Conservation (phyloP, 2,797 vertebrate genomes). For the Sitta carolinensis region DNA sequence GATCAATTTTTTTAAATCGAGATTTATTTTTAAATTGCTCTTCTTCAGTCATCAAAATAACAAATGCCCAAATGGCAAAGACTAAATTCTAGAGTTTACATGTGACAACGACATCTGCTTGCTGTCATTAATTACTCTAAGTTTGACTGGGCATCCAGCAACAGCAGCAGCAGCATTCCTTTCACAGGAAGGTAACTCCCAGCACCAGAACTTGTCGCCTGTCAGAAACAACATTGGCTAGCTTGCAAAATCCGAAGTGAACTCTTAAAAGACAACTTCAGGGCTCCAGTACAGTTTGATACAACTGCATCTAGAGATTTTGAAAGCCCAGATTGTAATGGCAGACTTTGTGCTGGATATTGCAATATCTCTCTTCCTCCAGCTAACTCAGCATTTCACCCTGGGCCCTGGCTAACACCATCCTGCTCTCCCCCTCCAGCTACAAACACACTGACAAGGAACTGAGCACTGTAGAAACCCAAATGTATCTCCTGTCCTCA, state of each 20-base stretch:
- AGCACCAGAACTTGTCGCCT: neutral
- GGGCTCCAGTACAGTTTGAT: neutral
- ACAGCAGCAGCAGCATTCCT: neutral
- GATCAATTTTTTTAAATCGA: fast-evolving
- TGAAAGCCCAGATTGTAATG: neutral
- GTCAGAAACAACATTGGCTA: neutral
- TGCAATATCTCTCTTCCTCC: neutral
- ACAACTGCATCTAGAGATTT: neutral
- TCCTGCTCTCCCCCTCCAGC: neutral
- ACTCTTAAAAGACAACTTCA: neutral
- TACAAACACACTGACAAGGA: neutral
- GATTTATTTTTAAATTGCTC: neutral
- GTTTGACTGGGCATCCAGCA: neutral
- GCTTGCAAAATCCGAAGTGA: neutral
- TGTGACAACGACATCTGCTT: neutral
- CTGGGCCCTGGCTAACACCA: neutral
- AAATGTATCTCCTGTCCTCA: neutral
- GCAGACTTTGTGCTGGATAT: neutral
- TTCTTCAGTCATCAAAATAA: neutral
- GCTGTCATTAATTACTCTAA: neutral
- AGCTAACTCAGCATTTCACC: neutral
- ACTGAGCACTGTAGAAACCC: neutral
- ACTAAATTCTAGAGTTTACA: neutral
- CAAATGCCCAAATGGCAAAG: neutral
- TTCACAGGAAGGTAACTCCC: neutral